A percentile compares a stretch with the other conserved stretches of the same genome.
These are phyloP conservation scores for Colletes collaris DNA, from an alignment of 2,888 invertebrate species.

Conservation along the genomic window DNA sequence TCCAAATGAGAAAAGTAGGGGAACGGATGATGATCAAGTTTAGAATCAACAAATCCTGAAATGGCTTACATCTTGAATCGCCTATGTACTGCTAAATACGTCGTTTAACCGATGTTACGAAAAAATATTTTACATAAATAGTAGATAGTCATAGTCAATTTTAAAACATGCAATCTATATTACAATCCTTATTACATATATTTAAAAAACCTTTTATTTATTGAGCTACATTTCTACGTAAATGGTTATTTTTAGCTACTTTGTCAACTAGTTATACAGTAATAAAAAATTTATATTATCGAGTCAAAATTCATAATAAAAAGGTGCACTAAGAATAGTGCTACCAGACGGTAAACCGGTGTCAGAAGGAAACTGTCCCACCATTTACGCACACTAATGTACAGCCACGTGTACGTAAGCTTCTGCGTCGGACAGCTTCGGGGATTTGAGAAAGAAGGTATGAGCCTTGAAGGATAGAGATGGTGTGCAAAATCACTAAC, in stretches of 20 bases:
- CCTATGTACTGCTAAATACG: not conserved
- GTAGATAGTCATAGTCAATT: not conserved
- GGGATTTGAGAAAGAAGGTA: no score
- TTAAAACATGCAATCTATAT: not conserved
- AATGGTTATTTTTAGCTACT: conserved; percentile 26
- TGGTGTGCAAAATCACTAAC: no score
- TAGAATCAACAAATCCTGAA: conserved; percentile 23
- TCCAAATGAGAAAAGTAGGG: conserved; percentile 29
- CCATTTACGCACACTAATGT: no score
- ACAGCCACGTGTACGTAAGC: no score
- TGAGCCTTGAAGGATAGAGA: no score
- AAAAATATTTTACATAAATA: not conserved
- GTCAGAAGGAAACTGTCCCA: no score
- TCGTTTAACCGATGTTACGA: conserved; percentile 1
- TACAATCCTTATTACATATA: not conserved
- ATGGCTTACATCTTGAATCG: not conserved
- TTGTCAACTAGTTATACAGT: conserved; percentile 1
- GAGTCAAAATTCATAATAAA: conserved; percentile 16
- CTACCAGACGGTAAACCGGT: no score
- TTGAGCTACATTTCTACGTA: conserved; percentile 31
- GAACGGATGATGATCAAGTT: conserved; percentile 6
- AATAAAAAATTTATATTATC: not conserved
- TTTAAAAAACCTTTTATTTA: conserved; percentile 1
- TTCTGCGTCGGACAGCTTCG: no score
- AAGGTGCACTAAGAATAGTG: conserved; percentile 1